phyloP scores from a whole-genome alignment of 2,113 vertebrate genomes.

The Cynocephalus volans region DNA sequence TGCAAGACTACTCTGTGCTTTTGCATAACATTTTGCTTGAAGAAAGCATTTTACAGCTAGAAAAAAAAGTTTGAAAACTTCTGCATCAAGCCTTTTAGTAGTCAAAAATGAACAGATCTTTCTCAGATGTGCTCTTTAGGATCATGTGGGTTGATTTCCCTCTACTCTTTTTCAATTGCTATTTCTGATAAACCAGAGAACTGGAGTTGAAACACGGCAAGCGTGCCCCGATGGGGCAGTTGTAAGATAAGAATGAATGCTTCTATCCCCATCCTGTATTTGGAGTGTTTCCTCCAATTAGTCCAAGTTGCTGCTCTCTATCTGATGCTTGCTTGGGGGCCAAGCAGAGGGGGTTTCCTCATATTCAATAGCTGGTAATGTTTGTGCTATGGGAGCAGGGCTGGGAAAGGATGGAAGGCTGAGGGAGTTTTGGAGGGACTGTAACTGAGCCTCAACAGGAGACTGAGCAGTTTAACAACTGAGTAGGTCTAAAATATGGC shows the following conservation, averaged over 20 bases:
- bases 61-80: background rate
- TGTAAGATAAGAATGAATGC: background rate
- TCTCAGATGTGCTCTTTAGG: background rate
- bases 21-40: background rate
- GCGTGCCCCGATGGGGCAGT: background rate
- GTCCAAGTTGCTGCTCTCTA: background rate
- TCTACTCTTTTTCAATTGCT: background rate
- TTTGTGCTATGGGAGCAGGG: background rate
- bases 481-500: background rate
- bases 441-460: background rate
- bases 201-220: background rate
- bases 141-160: background rate
- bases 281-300: background rate
- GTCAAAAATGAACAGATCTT: background rate
- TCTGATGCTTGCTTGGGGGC: background rate
- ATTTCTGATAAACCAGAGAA: background rate
- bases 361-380: background rate
- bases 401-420: background rate
- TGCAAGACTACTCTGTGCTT: background rate
- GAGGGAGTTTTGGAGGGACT: background rate
- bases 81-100: background rate
- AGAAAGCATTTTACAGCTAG: conserved; percentile 13
- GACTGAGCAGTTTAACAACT: background rate
- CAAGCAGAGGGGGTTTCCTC: background rate
- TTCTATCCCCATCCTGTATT: background rate